phyloP scores from a whole-genome alignment of 1,140 invertebrate species.

The Zaprionus lachaisei region DNA sequence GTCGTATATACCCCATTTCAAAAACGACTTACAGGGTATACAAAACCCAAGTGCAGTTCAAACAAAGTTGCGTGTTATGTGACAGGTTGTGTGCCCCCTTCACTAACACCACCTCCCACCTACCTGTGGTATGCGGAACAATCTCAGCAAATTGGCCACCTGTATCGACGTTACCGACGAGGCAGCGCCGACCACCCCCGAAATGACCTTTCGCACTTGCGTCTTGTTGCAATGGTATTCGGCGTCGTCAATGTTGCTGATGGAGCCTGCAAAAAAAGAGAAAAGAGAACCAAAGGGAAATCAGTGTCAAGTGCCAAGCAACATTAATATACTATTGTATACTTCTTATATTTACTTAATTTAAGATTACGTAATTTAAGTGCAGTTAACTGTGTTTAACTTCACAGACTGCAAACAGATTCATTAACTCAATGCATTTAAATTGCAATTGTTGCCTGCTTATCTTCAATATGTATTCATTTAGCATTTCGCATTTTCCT shows the following conservation, averaged over 20 bases:
- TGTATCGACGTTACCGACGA: slow-evolving; percentile 98
- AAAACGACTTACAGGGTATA: background rate
- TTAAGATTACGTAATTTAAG: no score
- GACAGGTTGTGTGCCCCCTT: background rate
- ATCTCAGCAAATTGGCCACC: slow-evolving; percentile 96
- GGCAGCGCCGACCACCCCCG: slow-evolving; percentile 97
- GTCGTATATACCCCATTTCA: no score
- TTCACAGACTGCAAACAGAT: background rate
- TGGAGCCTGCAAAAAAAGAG: slow-evolving; percentile 90
- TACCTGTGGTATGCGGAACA: slow-evolving; percentile 98
- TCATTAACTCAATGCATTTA: background rate
- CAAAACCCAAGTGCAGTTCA: background rate
- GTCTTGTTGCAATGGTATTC: slow-evolving; percentile 95
- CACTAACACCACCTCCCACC: background rate
- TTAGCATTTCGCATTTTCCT: background rate
- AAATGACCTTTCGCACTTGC: slow-evolving; percentile 94
- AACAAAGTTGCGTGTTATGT: slow-evolving; percentile 8
- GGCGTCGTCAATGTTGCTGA: slow-evolving; percentile 96
- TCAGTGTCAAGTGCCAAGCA: background rate
- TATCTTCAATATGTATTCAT: no score
- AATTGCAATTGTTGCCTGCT: background rate
- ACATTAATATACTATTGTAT: background rate
- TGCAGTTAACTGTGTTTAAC: background rate
- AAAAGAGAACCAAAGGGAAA: background rate
- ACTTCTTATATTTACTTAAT: no score